A percentile compares a stretch with the other conserved stretches of the same genome.
These are phyloP conservation scores for Sminthurinus aureus DNA, from an alignment of 2,888 invertebrate genomes.

Conservation along the genomic window DNA sequence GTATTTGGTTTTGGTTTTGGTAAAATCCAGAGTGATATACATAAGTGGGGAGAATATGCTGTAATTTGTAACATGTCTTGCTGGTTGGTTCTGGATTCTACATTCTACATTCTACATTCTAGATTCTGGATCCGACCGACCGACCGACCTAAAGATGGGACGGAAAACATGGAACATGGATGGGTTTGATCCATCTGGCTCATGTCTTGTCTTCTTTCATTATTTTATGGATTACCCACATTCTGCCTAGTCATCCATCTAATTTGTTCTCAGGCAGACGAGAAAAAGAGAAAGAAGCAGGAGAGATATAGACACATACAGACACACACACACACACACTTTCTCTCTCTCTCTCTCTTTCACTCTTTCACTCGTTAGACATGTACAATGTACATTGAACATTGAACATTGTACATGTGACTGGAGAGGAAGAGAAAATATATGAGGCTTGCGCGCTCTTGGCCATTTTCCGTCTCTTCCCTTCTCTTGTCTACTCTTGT, in stretches of 20 bases:
- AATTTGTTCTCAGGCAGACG: constrained; percentile 20
- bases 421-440: no score
- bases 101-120: no score
- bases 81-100: no score
- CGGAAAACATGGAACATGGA: not conserved
- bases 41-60: not conserved
- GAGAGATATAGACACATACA: not conserved
- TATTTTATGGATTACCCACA: constrained; percentile 34
- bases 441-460: not conserved
- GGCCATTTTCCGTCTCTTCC: not conserved
- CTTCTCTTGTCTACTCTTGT: not conserved
- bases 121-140: no score
- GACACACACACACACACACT: not conserved
- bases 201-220: constrained; percentile 32
- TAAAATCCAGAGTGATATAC: not conserved
- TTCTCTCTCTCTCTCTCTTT: not conserved
- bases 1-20: not conserved
- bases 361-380: not conserved
- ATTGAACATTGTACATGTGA: not conserved
- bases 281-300: not conserved
- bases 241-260: constrained; percentile 32
- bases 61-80: not conserved
- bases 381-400: not conserved
- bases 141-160: no score
- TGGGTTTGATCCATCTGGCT: constrained; percentile 25